Evolutionary conservation across 2,888 invertebrate species (phyloP).

Genomic region (Venusia cambrica): DNA sequence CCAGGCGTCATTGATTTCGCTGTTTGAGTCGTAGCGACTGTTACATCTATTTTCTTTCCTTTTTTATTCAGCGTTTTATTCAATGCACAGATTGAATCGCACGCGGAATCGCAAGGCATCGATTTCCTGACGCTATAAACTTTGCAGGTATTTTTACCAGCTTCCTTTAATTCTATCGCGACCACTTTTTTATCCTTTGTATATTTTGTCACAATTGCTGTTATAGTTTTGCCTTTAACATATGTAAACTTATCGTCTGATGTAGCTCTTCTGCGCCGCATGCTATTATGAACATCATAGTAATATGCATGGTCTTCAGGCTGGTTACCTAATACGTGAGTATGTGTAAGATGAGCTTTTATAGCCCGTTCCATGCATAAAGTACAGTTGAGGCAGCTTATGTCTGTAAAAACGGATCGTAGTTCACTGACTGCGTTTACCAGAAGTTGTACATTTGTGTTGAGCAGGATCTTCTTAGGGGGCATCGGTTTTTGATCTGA

Average conservation of each 20-base stretch:
- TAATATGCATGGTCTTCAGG: slow-evolving; percentile 33
- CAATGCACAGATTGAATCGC: slow-evolving; percentile 36
- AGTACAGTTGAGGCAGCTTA: slow-evolving; percentile 43
- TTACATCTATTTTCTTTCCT: slow-evolving; percentile 35
- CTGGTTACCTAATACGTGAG: slow-evolving; percentile 20
- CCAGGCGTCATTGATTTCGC: slow-evolving; percentile 28
- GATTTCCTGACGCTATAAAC: slow-evolving; percentile 54
- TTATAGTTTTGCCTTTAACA: slow-evolving; percentile 28
- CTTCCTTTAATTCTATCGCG: slow-evolving; percentile 58
- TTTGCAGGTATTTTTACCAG: slow-evolving; percentile 37
- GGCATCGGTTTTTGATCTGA: slow-evolving; percentile 24
- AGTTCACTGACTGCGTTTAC: slow-evolving; percentile 34
- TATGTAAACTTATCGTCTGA: slow-evolving; percentile 18
- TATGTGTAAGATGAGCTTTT: slow-evolving; percentile 36
- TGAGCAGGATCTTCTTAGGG: slow-evolving; percentile 36
- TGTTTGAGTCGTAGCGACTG: slow-evolving; percentile 8
- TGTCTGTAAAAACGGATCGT: slow-evolving; percentile 41
- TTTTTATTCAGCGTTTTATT: slow-evolving; percentile 45
- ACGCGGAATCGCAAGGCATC: slow-evolving; percentile 48
- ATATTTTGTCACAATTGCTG: slow-evolving; percentile 53
- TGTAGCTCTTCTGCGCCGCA: slow-evolving; percentile 13
- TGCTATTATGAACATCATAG: slow-evolving; percentile 28
- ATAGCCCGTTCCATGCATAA: slow-evolving; percentile 53
- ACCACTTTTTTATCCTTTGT: slow-evolving; percentile 44
- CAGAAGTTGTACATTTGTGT: slow-evolving; percentile 34